phyloP scores from a whole-genome alignment of 2,888 invertebrate genomes.

The Xanthorhoe designata region DNA sequence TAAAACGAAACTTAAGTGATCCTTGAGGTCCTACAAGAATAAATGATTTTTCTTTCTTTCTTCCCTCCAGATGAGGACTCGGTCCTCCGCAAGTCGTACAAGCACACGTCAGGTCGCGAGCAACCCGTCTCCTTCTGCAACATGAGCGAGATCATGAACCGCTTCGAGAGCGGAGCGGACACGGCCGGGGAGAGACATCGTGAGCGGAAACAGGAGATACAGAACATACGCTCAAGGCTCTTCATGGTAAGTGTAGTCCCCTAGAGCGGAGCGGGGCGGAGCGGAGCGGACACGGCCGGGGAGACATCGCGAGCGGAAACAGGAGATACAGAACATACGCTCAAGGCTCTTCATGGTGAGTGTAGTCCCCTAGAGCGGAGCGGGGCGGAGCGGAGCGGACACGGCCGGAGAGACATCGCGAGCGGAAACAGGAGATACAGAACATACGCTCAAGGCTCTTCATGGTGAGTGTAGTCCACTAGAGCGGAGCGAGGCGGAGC shows the following conservation, averaged over 20 bases:
- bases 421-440: conserved; percentile 95
- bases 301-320: conserved; percentile 94
- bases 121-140: conserved; percentile 92
- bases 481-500: too few species aligned
- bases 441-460: conserved; percentile 93
- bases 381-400: conserved; percentile 86
- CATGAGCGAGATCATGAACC: conserved; percentile 93
- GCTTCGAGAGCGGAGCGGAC: conserved; percentile 90
- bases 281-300: conserved; percentile 83
- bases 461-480: too few species aligned
- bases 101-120: conserved; percentile 85
- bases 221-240: conserved; percentile 92
- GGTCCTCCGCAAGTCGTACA: conserved; percentile 83
- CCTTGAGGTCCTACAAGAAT: too few species aligned
- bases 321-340: conserved; percentile 94
- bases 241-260: conserved; percentile 93
- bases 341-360: conserved; percentile 92
- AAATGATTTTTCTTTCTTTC: neutral
- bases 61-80: conserved; percentile 82
- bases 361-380: too few species aligned
- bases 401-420: conserved; percentile 89
- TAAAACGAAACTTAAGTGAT: too few species aligned
- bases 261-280: too few species aligned
- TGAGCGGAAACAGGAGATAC: conserved; percentile 95
- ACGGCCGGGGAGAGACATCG: conserved; percentile 88